These are phyloP conservation scores for Hecatera dysodea DNA, from an alignment of 2,888 invertebrate species.

Conservation along the genomic window DNA sequence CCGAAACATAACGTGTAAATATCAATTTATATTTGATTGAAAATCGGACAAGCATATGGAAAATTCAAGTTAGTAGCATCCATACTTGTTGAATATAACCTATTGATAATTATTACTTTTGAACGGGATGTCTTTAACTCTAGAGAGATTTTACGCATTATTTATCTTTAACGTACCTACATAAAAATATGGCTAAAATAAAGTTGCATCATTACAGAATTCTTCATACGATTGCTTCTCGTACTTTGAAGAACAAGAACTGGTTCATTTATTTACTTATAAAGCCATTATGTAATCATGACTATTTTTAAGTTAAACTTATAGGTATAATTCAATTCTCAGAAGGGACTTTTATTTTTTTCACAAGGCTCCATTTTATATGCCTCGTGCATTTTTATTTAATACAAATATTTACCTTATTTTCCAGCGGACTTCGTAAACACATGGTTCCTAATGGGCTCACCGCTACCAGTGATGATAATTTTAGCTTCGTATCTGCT, in stretches of 20 bases:
- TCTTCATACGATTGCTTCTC: not conserved
- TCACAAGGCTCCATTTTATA: not conserved
- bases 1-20: not conserved
- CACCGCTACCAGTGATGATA: slow-evolving; percentile 90
- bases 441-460: slow-evolving; percentile 92
- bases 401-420: not conserved
- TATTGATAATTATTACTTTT: not conserved
- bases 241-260: not conserved
- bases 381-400: not conserved
- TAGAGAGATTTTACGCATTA: too few relatives aligned
- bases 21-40: not conserved
- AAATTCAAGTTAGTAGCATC: slow-evolving; percentile 1
- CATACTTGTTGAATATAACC: not conserved
- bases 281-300: too few relatives aligned
- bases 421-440: slow-evolving; percentile 92
- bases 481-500: slow-evolving; percentile 92
- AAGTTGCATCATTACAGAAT: not conserved
- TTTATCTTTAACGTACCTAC: too few relatives aligned
- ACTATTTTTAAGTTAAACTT: too few relatives aligned
- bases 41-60: not conserved
- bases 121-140: too few relatives aligned
- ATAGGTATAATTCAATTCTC: not conserved
- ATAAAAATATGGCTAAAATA: too few relatives aligned
- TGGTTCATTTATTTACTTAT: too few relatives aligned
- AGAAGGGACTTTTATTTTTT: not conserved